Base-by-base conservation (phyloP, 1,140 invertebrate genomes). In the Hycleus phaleratus region DNA sequence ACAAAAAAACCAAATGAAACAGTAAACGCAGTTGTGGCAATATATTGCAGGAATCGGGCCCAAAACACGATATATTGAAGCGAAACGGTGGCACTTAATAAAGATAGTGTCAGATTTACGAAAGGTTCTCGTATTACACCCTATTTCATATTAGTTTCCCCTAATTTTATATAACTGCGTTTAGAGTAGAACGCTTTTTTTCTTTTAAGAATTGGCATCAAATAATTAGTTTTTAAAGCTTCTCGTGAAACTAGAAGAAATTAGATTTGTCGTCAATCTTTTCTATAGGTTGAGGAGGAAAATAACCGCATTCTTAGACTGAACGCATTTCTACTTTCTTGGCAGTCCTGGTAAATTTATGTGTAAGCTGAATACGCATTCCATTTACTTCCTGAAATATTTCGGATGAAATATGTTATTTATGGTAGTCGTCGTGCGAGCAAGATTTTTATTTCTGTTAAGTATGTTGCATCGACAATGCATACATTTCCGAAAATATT, bases 291-390 rank as follows among this genome's bases (percentile, higher is more conserved):
- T 4, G 4, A 32, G 7, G 32, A 32, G 32, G 61, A 63, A 63
- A 60, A 63, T 60, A 63, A 63, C 58, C 61, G 55, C 61, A 63
- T 63, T 63, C 61, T 62, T 62, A 56, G 49, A 53, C 54, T 57
- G 53, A 43, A 51, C 44, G 25, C 32, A 46, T 52, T 56, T 55
- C 60, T 67, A 55, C 49, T 32, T 32, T 32, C 32, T 32, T 32
- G 7, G 32, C 32, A 32, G 32, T 32, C 18, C 32, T 58, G 53
- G 63, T 58, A 61, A 61, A 67, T 67, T 67, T 67, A 67, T 67
- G 52, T 60, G 52, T 52, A 66, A 64, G 64, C 56, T 64, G 65
- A 60, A 64, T 62, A 66, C 62, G 65, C 58, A 62, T 64, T 66
- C 62, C 59, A 64, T 66, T 62, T 64, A 49, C 65, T 58, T 58